phyloP scores from a whole-genome alignment of 2,888 invertebrate genomes.

The Lamellibrachia satsuma region DNA sequence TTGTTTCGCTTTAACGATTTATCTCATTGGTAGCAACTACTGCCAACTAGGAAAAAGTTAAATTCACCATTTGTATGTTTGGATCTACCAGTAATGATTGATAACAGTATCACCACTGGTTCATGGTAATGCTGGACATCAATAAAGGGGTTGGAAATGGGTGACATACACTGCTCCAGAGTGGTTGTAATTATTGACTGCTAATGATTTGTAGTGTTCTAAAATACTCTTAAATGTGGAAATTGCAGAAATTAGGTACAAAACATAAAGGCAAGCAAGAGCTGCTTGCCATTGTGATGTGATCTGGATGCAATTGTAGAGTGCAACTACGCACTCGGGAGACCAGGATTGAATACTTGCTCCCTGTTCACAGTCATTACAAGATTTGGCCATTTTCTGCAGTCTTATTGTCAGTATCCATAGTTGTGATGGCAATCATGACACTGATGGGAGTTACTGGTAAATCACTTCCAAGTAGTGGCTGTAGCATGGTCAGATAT shows the following conservation, averaged over 20 bases:
- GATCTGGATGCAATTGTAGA: background rate
- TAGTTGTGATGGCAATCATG: too few relatives aligned
- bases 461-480: background rate
- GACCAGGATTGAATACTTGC: background rate
- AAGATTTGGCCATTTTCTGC: background rate
- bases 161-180: background rate
- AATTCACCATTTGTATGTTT: too few relatives aligned
- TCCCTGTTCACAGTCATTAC: background rate
- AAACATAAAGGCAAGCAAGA: background rate
- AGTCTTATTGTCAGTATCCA: background rate
- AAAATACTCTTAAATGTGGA: background rate
- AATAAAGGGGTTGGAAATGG: background rate
- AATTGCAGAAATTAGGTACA: background rate
- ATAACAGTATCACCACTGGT: background rate
- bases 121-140: background rate
- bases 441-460: background rate
- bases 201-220: background rate
- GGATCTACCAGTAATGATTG: too few relatives aligned
- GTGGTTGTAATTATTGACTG: background rate
- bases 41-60: too few relatives aligned
- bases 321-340: background rate
- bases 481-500: background rate
- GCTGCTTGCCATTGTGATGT: background rate
- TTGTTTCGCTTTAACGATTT: too few relatives aligned
- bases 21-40: too few relatives aligned